These are phyloP conservation scores for Drosophila albomicans DNA, from an alignment of 1,140 invertebrate species.

Conservation along the genomic window DNA sequence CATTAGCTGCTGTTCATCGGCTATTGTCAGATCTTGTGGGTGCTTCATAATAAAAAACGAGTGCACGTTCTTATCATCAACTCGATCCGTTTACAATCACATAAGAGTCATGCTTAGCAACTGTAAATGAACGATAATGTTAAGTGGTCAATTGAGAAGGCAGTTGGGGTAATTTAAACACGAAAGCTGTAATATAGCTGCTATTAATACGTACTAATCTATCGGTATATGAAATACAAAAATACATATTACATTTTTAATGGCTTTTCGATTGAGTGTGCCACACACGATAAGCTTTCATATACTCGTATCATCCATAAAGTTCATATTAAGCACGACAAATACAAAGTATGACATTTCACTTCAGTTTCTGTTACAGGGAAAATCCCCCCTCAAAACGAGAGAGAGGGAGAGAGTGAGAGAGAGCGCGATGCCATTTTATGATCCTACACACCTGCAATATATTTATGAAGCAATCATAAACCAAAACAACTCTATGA, in stretches of 20 bases:
- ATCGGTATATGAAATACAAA: not conserved
- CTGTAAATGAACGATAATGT: conserved; percentile 57
- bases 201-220: conserved; percentile 10
- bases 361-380: conserved; percentile 12
- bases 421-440: conserved; percentile 4
- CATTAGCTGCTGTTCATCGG: conserved; percentile 69
- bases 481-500: conserved; percentile 46
- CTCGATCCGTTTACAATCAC: conserved; percentile 47
- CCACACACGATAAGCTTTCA: conserved; percentile 20
- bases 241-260: conserved; percentile 35
- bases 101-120: conserved; percentile 43
- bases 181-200: conserved; percentile 25
- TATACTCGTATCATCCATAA: conserved; percentile 12
- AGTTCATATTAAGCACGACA: conserved; percentile 1
- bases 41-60: conserved; percentile 62
- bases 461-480: conserved; percentile 36
- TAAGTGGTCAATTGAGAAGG: conserved; percentile 53
- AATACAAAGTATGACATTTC: not conserved
- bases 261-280: conserved; percentile 35
- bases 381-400: conserved; percentile 1
- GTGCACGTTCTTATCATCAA: conserved; percentile 23
- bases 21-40: conserved; percentile 64
- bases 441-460: conserved; percentile 39
- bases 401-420: not conserved
- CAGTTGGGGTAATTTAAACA: conserved; percentile 7